These are phyloP conservation scores for Tolypeutes matacus DNA, from an alignment of 2,797 vertebrate species.

Conservation along the genomic window DNA sequence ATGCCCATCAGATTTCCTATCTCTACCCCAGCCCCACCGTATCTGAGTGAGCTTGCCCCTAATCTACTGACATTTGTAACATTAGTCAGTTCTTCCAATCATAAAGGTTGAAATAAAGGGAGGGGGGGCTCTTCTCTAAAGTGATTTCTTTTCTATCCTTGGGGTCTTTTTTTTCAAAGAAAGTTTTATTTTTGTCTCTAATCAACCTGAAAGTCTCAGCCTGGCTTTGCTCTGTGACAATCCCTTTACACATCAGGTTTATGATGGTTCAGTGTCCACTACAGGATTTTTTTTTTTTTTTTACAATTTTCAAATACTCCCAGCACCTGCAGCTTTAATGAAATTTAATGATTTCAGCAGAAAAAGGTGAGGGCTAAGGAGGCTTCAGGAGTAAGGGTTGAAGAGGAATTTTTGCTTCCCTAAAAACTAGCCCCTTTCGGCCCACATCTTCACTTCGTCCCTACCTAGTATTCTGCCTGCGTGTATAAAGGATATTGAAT, in stretches of 20 bases:
- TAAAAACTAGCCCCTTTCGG: background rate
- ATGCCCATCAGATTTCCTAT: constrained; percentile 74
- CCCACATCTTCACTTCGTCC: background rate
- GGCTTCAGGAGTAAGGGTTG: constrained; percentile 57
- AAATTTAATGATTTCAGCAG: constrained; percentile 67
- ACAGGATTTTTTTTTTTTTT: constrained; percentile 51
- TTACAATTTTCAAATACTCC: constrained; percentile 80
- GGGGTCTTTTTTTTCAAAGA: constrained; percentile 66
- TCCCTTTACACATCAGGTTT: constrained; percentile 64
- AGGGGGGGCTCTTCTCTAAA: background rate
- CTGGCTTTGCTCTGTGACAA: constrained; percentile 79
- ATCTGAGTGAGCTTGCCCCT: constrained; percentile 49
- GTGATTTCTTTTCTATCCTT: constrained; percentile 64
- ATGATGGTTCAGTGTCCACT: constrained; percentile 74
- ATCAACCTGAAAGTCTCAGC: constrained; percentile 76
- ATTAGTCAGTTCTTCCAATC: constrained; percentile 56
- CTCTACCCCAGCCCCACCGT: constrained; percentile 68
- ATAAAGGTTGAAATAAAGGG: background rate
- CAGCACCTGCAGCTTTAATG: constrained; percentile 83
- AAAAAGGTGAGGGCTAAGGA: constrained; percentile 58
- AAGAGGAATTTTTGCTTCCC: background rate
- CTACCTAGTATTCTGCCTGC: background rate
- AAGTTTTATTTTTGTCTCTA: constrained; percentile 74
- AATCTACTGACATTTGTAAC: constrained; percentile 62
- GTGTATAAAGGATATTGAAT: constrained; percentile 50